phyloP scores from a whole-genome alignment of 2,797 vertebrate species.

The Diplodus puntazzo region DNA sequence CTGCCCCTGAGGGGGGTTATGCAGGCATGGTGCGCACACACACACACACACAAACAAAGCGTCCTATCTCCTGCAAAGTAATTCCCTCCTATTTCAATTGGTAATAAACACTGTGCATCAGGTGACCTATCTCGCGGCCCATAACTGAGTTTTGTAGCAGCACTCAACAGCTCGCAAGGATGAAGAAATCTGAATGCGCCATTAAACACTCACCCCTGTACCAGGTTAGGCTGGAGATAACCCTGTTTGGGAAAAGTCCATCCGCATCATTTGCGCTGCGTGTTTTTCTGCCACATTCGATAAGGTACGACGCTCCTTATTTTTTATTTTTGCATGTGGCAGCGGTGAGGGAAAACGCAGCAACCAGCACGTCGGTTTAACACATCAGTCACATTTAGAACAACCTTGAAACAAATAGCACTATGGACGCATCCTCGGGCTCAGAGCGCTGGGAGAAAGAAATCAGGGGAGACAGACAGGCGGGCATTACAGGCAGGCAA shows the following conservation, averaged over 20 bases:
- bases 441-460: conserved; percentile 60
- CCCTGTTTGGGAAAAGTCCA: conserved; percentile 46
- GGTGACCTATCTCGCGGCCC: conserved; percentile 63
- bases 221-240: conserved; percentile 54
- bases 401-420: conserved; percentile 80
- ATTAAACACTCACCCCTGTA: conserved; percentile 54
- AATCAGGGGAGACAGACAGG: conserved; percentile 75
- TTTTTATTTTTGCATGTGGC: conserved; percentile 54
- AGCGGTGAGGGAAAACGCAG: conserved; percentile 64
- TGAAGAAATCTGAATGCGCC: conserved; percentile 57
- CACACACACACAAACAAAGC: conserved; percentile 41
- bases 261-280: conserved; percentile 57
- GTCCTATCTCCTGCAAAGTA: conserved; percentile 65
- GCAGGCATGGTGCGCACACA: conserved; percentile 42
- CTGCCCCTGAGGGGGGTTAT: conserved; percentile 66
- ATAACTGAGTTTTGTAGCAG: conserved; percentile 58
- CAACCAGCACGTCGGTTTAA: conserved; percentile 62
- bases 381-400: conserved; percentile 82
- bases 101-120: conserved; percentile 71
- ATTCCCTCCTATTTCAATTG: conserved; percentile 75
- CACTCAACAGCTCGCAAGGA: conserved; percentile 59
- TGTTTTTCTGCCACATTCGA: conserved; percentile 65
- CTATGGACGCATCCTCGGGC: conserved; percentile 66
- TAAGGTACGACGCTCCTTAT: conserved; percentile 45
- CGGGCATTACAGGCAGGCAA: conserved; percentile 58